Base-by-base conservation (phyloP, 2,113 vertebrate genomes). In the Eublepharis macularius region DNA sequence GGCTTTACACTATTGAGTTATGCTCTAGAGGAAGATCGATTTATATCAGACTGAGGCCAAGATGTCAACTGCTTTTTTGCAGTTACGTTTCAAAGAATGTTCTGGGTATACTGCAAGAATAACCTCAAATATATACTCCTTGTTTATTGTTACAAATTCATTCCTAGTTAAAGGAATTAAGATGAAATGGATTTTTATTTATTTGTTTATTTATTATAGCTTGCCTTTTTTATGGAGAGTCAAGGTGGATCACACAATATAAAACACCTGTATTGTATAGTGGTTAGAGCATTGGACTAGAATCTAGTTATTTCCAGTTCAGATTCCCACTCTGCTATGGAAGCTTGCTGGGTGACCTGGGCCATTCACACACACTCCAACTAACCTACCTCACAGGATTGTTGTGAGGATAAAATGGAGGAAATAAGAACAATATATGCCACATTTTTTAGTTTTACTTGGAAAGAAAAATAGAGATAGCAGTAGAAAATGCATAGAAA, bases 391-490 rank as follows among this genome's bases (percentile, higher is more conserved):
- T 51, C 49, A 51, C 49, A 51, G 49, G 10, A 13, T 13, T 51
- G 49, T 51, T 51, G 49, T 51, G 49, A 51, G 49, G 49, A 11
- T 2, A 51, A 51, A 51, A 51, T 51, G 49, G 49, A 51, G 49
- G 49, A 51, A 13, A 51, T 9, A 13, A 51, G 34, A 87, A 51
- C 14, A 13, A 9, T 0, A 66, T 3, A 51, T 2, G 74, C 24
- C 49, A 0, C 6, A 1, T 0, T 21, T 74, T 0, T 21, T 74
- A 76, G 87, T 51, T 13, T 13, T 51, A 2, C 2, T 51, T 51
- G 49, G 49, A 11, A 13, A 51, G 49, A 51, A 51, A 51, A 13
- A 51, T 7, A 13, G 12, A 51, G 49, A 51, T 13, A 51, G 49
- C 49, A 51, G n/a, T n/a, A n/a, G n/a, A n/a, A n/a, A n/a, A n/a